Evolutionary conservation across 2,113 vertebrate genomes (phyloP), one percentile per base, ranked within the genome.

Genomic region (Trematomus loennbergii): DNA sequence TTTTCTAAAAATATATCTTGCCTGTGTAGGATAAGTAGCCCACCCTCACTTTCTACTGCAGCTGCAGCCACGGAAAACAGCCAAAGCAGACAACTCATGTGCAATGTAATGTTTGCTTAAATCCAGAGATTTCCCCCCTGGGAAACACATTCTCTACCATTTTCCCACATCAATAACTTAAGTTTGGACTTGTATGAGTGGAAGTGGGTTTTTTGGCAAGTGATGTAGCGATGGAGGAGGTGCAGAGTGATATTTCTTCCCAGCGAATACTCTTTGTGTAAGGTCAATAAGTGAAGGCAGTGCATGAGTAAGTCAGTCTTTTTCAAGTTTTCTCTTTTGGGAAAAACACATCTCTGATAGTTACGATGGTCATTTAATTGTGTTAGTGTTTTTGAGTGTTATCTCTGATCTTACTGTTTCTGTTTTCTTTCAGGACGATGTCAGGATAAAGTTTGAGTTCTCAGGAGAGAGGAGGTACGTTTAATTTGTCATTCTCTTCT

Each of bases 381-480:
- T 7, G 36, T 36, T 36, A 5, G 33, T 48, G 46, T 48, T 46
- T 1, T 1, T 33, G 22, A 11, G 4, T 18, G 45, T 49, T 43
- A 12, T 1, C 22, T 43, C 52, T 67, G 53, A 82, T 49, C 25
- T 58, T n/a, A 12, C 16, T 82, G 4, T 64, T 48, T 84, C 57
- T 85, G 4, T 81, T 71, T 65, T 20, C 64, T 71, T 29, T 57
- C 94, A 99, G 98, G 97, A 95, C 29, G 97, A 99, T 52, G 36
- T 40, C 36, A 96, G 98, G 93, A 97, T 99, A 75, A 99, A 99
- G 93, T 99, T 99, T 94, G 98, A 99, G 85, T 95, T 97, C 88
- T 96, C 96, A 0, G 97, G 97, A 73, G 98, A 99, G 89, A 96
- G 96, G 77, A 94, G 98, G 98, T 99, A 80, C 95, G 86, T 83